Percentiles rank a stretch among this genome's conserved stretches.
phyloP scores from a whole-genome alignment of 2,888 invertebrate genomes.

The Andrena dorsata region DNA sequence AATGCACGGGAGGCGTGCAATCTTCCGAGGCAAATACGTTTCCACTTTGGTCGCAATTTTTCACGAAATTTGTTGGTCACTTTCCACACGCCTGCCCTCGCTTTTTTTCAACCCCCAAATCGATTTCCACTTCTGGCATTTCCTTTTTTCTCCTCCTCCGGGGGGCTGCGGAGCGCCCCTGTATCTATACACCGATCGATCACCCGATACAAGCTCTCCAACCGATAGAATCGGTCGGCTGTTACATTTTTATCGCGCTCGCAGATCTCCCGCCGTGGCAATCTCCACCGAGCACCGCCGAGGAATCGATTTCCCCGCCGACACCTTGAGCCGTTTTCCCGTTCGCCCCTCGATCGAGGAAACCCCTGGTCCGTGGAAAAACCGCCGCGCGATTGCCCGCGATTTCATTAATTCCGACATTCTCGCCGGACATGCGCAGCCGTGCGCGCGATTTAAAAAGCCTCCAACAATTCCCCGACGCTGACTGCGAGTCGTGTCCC shows the following conservation, averaged over 20 bases:
- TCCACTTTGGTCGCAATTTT: neutral
- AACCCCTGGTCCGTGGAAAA: constrained; percentile 14
- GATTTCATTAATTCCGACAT: constrained; percentile 29
- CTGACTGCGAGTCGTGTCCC: no score
- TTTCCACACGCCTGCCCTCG: neutral
- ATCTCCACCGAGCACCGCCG: constrained; percentile 5
- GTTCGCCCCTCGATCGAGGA: neutral
- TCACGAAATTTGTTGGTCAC: no score
- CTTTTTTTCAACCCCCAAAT: neutral
- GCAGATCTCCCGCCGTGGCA: constrained; percentile 24
- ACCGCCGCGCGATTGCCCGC: neutral
- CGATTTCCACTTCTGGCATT: constrained; percentile 33
- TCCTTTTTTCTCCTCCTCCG: neutral
- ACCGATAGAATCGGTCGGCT: constrained; percentile 30
- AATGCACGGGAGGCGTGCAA: neutral
- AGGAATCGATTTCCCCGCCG: constrained; percentile 24
- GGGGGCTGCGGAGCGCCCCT: constrained; percentile 1
- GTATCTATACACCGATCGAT: constrained; percentile 36
- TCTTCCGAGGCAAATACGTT: neutral
- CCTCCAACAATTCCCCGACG: neutral
- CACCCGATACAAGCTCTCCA: constrained; percentile 35
- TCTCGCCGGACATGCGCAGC: constrained; percentile 13
- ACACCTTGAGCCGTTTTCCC: neutral
- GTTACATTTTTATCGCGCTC: constrained; percentile 47
- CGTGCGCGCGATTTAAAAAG: neutral